Percentiles rank a stretch among this genome's conserved stretches.
These are phyloP conservation scores for Colistium nudipinnis DNA, from an alignment of 2,113 vertebrate genomes.

Conservation along the genomic window DNA sequence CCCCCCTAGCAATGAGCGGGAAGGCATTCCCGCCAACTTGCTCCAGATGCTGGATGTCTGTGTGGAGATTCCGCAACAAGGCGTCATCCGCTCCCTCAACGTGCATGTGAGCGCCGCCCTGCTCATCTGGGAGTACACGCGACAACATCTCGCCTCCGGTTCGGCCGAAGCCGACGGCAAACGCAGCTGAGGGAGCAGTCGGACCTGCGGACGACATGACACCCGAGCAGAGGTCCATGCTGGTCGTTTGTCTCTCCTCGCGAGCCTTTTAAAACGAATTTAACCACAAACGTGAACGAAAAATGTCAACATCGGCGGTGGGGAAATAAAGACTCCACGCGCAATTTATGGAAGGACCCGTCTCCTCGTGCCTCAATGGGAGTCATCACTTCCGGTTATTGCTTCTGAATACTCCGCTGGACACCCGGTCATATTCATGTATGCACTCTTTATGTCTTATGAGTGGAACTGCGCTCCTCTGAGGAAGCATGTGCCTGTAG, in stretches of 20 bases:
- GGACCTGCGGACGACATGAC: neutral
- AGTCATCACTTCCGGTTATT: constrained; percentile 35
- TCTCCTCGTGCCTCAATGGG: constrained; percentile 35
- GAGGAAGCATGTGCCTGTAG: constrained; percentile 17
- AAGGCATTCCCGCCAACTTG: constrained; percentile 93
- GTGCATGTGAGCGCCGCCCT: constrained; percentile 97
- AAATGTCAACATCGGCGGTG: neutral
- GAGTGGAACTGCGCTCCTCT: constrained; percentile 6
- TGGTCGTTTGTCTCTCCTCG: neutral
- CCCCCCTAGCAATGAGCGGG: constrained; percentile 94
- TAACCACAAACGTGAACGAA: neutral
- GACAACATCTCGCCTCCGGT: constrained; percentile 82
- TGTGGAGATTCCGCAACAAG: constrained; percentile 96
- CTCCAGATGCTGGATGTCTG: constrained; percentile 94
- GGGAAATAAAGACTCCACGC: neutral
- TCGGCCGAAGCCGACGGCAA: constrained; percentile 7
- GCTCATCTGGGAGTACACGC: constrained; percentile 95
- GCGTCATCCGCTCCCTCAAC: constrained; percentile 93
- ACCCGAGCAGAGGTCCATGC: neutral
- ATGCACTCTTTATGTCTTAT: constrained; percentile 15
- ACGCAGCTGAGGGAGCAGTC: constrained; percentile 18
- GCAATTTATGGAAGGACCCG: neutral
- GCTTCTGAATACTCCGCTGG: constrained; percentile 42
- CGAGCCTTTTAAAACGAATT: no score
- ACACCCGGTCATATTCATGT: constrained; percentile 31